Base-by-base conservation (phyloP, 2,113 vertebrate genomes). In the Vimba vimba region DNA sequence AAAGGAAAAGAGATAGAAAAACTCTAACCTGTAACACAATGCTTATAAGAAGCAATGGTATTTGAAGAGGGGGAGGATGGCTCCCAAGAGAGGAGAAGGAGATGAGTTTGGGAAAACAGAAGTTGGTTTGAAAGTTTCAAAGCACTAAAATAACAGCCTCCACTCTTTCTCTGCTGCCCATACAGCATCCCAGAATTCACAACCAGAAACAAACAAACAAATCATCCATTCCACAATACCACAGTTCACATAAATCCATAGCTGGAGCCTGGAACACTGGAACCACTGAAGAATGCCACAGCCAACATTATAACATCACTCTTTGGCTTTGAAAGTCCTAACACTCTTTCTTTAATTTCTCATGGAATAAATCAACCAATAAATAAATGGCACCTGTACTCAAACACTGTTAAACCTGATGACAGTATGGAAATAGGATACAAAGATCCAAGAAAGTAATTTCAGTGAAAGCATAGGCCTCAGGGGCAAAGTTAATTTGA, bases 21-120 rank as follows among this genome's bases (percentile, higher is more conserved):
- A 59, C 30, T 86, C 36, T 47, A 75, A 52, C 87, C 81, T 78
- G 79, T 87, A 90, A 87, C 83, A 88, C 66, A 79, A 36, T 45
- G 68, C 17, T 43, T 27, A 25, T 57, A 82, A 27, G 45, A 60
- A 64, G n/a, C 6, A 50, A 57, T 78, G 66, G 84, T 71, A 86
- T 91, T 88, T 89, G 89, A 91, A 87, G 86, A 27, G 75, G 33
- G 79, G 69, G 39, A 78, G 68, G 64, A 73, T 4, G 55, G 62
- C 78, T 91, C 90, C 76, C 90, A 50, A 62, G 85, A 85, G 87
- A 86, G 69, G 59, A 86, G 79, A 80, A 83, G 68, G 83, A 88
- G 80, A 73, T 75, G 76, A 85, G 68, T 33, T 45, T 69, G 77
- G 79, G 85, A 86, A 76, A 81, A 62, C 27, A 76, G 43, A 82